Evolutionary conservation across 1,140 invertebrate species (phyloP), one percentile per base, ranked within the genome.

Genomic region (Ctenoplectra terminalis): DNA sequence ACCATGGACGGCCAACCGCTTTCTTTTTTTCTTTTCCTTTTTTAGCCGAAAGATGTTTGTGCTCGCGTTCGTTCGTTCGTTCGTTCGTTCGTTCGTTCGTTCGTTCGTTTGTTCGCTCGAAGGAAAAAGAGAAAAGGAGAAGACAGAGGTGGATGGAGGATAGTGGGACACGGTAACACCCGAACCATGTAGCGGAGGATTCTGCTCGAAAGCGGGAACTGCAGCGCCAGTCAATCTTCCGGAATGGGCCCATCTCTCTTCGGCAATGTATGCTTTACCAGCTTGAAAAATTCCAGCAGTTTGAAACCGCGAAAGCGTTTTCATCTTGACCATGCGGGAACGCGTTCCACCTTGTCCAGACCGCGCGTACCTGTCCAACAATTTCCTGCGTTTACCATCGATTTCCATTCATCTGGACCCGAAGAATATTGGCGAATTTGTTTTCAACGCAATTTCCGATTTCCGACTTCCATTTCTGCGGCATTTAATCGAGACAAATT

Each of bases 161-260:
- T n/a, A n/a, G n/a, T 1, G 5, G 17, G 37, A 26, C 43, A 54
- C 17, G 66, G 54, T 26, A 71, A 50, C 40, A 26, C 2, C 0
- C 6, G 20, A 23, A 3, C 43, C 0, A 5, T 31, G 20, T 20
- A 15, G 66, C 5, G 37, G 31, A 50, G 29, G 8, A 20, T 37
- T 48, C 9, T 23, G 6, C 26, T 17, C 13, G 74, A 67, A 58
- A 52, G 31, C 54, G 56, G 52, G 52, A 43, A 64, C 78, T 73
- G 61, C 66, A 80, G 80, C 77, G 85, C 73, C 82, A 82, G 83
- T 90, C 86, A 85, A 89, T 90, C 87, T 90, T 86, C 72, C 64
- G 72, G 83, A 88, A 89, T 87, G 81, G 88, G 87, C 83, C 83
- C 88, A 86, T 90, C 73, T 66, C 74, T 90, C 82, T 76, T 73